Evolutionary conservation across 2,888 invertebrate genomes (phyloP).

Genomic region (Himalopsyche japonica): DNA sequence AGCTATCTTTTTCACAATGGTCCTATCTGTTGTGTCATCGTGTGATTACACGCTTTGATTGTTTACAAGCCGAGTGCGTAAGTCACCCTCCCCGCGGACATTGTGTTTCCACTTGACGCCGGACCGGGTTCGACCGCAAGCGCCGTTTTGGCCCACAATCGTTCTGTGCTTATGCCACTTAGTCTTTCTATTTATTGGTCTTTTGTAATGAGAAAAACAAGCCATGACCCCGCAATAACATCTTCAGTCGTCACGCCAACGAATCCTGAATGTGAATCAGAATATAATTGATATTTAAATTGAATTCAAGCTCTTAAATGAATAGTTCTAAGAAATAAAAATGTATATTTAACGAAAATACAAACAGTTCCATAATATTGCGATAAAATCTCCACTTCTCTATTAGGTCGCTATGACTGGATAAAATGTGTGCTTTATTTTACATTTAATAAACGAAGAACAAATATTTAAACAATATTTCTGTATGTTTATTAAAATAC

Average conservation of each 20-base stretch:
- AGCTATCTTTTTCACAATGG: conserved; percentile 37
- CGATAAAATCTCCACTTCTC: no score
- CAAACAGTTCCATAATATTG: no score
- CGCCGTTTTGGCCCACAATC: background rate
- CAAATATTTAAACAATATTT: no score
- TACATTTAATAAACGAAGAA: no score
- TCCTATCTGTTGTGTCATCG: conserved; percentile 36
- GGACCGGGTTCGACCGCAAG: background rate
- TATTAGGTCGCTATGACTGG: no score
- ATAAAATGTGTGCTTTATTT: no score
- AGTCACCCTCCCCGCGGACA: background rate
- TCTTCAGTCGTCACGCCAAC: background rate
- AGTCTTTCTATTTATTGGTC: background rate
- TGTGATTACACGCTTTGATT: conserved; percentile 35
- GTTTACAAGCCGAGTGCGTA: conserved; percentile 26
- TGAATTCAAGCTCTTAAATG: background rate
- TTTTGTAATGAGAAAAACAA: background rate
- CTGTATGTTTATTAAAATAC: no score
- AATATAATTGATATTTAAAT: background rate
- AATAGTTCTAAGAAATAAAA: no score
- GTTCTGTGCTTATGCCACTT: background rate
- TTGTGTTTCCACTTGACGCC: background rate
- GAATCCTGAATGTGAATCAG: background rate
- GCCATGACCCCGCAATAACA: background rate
- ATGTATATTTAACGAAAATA: no score